Base-by-base conservation (phyloP, 2,797 vertebrate genomes). In the Microcaecilia unicolor region DNA sequence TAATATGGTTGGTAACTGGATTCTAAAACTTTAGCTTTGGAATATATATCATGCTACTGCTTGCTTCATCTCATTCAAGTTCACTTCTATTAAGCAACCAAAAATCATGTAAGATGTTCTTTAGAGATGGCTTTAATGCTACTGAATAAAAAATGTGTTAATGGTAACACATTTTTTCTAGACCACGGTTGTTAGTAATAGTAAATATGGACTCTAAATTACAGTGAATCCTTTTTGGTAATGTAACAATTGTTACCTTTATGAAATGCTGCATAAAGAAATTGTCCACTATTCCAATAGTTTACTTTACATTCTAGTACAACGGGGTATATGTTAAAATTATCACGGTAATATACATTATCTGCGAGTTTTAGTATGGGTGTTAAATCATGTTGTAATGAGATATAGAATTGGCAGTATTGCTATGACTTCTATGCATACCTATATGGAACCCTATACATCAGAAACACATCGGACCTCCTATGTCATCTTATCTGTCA, bases 61-160 rank as follows among this genome's bases (percentile, higher is more conserved):
- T 64, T 62, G 55, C 58, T 71, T 58, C 54, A 15, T n/a, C n/a
- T n/a, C 38, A 48, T 34, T 44, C 53, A 71, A 72, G 69, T 43
- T 60, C 51, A 50, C 56, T 72, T 70, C 41, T 35, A 58, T 49
- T 41, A 41, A 53, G 50, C 48, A 51, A 41, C 41, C 18, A n/a
- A 49, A 39, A 30, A 53, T 37, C 32, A 8, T 46, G 38, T 31
- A 44, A 61, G 62, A 51, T 15, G n/a, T 11, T 44, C 31, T 54
- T 46, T 51, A 54, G 63, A 60, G 30, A 4, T 19, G 50, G 18
- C 61, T 66, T 54, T 58, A 63, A 58, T 64, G 51, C 57, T 46
- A 62, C 58, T 61, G 69, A 62, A 40, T 41, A 19, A 5, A 44
- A 51, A 34, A 45, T 41, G 60, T 64, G 37, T 41, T 44, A 55